phyloP scores from a whole-genome alignment of 2,113 vertebrate genomes.

The Apaloderma vittatum region DNA sequence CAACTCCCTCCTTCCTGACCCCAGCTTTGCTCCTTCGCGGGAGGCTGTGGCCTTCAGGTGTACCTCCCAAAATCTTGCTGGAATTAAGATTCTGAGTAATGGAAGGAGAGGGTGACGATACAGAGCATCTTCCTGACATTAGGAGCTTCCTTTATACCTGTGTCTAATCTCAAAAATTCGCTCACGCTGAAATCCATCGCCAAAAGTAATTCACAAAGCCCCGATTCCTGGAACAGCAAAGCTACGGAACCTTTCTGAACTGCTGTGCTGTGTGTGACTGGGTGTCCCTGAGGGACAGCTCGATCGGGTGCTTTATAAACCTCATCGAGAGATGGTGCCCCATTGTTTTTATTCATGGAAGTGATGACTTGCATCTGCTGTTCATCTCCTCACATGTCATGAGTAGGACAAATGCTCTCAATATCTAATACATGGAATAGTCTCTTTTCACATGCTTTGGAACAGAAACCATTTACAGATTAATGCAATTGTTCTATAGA shows the following conservation, averaged over 20 bases:
- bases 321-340: neutral
- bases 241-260: neutral
- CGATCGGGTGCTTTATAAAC: neutral
- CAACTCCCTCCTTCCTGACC: neutral
- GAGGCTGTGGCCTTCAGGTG: neutral
- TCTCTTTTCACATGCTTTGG: neutral
- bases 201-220: neutral
- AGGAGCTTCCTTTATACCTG: neutral
- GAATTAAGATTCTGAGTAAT: neutral
- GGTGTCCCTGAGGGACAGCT: neutral
- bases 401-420: neutral
- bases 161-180: neutral
- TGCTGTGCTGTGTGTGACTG: too few species aligned
- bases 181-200: neutral
- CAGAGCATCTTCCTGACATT: neutral
- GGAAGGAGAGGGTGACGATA: neutral
- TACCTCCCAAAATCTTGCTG: too few species aligned
- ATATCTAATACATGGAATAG: neutral
- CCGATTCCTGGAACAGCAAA: neutral
- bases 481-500: neutral
- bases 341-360: neutral
- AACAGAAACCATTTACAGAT: neutral
- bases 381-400: neutral
- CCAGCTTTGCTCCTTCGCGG: too few species aligned
- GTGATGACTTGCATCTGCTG: neutral